Base-by-base conservation (phyloP, 2,797 vertebrate genomes). In the Phrynocephalus vlangalii region DNA sequence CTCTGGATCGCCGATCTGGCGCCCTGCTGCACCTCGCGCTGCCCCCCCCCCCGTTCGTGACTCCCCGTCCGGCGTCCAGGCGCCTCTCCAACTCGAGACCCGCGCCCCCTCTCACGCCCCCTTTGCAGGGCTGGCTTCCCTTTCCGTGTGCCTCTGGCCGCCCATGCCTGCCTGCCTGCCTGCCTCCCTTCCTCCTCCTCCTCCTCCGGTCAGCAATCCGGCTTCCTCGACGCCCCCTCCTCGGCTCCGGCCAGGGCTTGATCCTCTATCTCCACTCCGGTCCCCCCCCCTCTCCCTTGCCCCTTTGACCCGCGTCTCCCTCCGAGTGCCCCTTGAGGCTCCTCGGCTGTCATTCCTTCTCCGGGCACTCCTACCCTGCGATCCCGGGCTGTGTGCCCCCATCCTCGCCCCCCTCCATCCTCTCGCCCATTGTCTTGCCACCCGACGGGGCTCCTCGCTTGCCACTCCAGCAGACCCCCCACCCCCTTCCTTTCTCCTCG, bases 361-460 rank as follows among this genome's bases (percentile, higher is more conserved):
- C 52, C 6, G 10, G 26, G 56, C 52, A 50, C 20, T 2, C 20
- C 73, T 77, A 30, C 60, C 66, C 15, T 15, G 1, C 0, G 3
- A 2, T 60, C 68, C 33, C 28, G 33, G 52, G 13, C 48, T 50
- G 18, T 18, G n/a, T 38, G 24, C 20, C n/a, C 85, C 70, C 4
- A 66, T 52, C 10, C 56, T 30, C 24, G 81, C 85, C 52, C 68
- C 82, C 82, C 20, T 33, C 33, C 33, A 33, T 33, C 33, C 33
- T 33, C 33, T 68, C 60, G 73, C n/a, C 26, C 70, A 75, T 86
- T 83, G 68, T 79, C 28, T 84, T 28, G 48, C 30, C 79, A 28
- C 60, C 33, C 18, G 10, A 3, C 24, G 5, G 2, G 16, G 22
- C 28, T 24, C 30, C 30, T 11, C 48, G n/a, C 16, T 60, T 33